Evolutionary conservation across 2,888 invertebrate genomes (phyloP).

Genomic region (Chromoteleia sp.): DNA sequence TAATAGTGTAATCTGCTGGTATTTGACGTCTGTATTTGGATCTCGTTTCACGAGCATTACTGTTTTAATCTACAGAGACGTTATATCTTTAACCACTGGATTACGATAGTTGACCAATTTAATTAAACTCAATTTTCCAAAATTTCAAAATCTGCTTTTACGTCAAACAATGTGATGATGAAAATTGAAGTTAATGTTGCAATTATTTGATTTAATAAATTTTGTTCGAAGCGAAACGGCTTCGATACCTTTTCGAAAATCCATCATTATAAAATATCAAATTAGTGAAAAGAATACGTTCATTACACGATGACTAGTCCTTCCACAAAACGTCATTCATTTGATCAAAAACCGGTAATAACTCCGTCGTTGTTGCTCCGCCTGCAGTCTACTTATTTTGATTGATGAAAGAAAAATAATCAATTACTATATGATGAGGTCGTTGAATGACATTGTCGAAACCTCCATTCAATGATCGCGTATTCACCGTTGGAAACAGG

Average conservation of each 20-base stretch:
- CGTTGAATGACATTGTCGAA: constrained; percentile 61
- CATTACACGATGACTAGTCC: constrained; percentile 8
- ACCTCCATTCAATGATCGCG: constrained; percentile 47
- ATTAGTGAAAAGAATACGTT: constrained; percentile 10
- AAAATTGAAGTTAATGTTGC: not conserved
- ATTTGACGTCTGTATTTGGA: constrained; percentile 4
- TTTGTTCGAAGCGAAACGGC: too few species aligned
- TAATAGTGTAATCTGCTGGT: constrained; percentile 9
- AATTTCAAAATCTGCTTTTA: too few species aligned
- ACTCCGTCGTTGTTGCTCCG: constrained; percentile 1
- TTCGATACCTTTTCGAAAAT: too few species aligned
- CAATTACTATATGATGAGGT: constrained; percentile 49
- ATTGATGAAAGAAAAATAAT: constrained; percentile 53
- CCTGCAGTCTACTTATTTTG: constrained; percentile 35
- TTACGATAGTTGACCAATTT: not conserved
- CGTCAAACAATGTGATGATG: too few species aligned
- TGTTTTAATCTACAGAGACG: not conserved
- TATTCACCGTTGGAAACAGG: constrained; percentile 54
- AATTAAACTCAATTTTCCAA: not conserved
- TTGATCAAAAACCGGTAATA: constrained; percentile 28
- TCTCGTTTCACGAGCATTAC: constrained; percentile 5
- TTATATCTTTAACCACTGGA: not conserved
- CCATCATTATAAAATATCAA: not conserved
- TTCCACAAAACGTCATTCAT: constrained; percentile 7
- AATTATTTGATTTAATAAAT: not conserved